Conservation (phyloP, 2,113 vertebrate genomes). For the Salvator merianae region DNA sequence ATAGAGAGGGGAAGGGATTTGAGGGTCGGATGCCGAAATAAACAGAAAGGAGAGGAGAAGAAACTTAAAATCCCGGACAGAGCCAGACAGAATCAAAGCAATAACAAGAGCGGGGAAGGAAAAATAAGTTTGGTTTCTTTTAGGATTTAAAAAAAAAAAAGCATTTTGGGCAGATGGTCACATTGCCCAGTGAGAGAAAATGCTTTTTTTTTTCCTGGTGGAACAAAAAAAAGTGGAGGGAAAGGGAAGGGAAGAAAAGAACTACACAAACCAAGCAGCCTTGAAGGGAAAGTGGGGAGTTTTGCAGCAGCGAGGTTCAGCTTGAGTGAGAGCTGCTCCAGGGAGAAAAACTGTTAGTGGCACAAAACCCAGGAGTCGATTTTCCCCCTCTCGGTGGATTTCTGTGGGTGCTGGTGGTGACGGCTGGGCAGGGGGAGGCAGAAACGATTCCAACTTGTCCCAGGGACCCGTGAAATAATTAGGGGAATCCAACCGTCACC, state of each 20-base stretch:
- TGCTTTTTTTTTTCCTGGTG: constrained; percentile 62
- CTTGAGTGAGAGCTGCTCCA: neutral
- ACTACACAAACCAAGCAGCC: constrained; percentile 21
- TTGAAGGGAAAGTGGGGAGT: neutral
- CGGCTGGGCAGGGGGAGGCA: neutral
- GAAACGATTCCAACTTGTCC: neutral
- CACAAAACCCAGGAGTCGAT: neutral
- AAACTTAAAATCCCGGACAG: constrained; percentile 42
- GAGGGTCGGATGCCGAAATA: constrained; percentile 67
- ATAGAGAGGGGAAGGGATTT: constrained; percentile 57
- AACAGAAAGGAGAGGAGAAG: constrained; percentile 33
- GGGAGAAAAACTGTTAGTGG: constrained; percentile 30
- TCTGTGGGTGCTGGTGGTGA: too few relatives aligned
- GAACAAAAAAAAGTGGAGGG: constrained; percentile 6
- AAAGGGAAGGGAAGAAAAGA: neutral
- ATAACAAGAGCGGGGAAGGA: constrained; percentile 13
- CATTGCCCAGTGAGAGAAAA: constrained; percentile 20
- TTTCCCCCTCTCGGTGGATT: too few relatives aligned
- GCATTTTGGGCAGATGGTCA: constrained; percentile 14
- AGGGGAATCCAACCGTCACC: neutral
- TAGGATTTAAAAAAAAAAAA: constrained; percentile 50
- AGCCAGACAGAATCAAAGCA: constrained; percentile 23
- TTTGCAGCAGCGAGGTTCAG: neutral
- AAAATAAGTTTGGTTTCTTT: constrained; percentile 60
- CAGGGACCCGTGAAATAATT: neutral